These are phyloP conservation scores for Schizopygopsis pylzovi DNA, from an alignment of 2,797 vertebrate genomes.

Conservation along the genomic window DNA sequence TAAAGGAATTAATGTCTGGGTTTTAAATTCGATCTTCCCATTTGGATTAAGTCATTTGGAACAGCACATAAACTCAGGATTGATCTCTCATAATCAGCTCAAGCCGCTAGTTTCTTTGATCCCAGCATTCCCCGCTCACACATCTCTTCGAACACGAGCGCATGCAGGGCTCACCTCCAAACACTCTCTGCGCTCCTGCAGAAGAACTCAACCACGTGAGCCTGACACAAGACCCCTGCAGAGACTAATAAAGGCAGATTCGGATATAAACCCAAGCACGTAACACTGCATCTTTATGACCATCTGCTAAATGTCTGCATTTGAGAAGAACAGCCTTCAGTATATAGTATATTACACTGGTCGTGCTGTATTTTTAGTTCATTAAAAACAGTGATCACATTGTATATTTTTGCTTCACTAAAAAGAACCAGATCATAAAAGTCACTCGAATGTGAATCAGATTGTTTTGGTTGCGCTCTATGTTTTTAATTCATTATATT, in stretches of 20 bases:
- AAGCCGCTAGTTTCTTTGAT: slow-evolving; percentile 12
- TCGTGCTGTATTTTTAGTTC: neutral
- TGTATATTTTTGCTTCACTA: neutral
- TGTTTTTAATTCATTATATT: neutral
- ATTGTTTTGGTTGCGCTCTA: neutral
- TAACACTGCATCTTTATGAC: neutral
- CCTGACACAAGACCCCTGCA: slow-evolving; percentile 15
- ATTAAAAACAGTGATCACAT: neutral
- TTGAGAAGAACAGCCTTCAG: slow-evolving; percentile 1
- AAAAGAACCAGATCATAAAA: neutral
- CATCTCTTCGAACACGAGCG: neutral
- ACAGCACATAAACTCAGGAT: slow-evolving; percentile 10
- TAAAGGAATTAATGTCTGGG: neutral
- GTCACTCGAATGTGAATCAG: neutral
- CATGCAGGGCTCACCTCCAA: neutral
- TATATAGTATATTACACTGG: neutral
- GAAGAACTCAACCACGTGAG: slow-evolving; percentile 12
- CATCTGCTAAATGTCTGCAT: neutral
- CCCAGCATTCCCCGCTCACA: slow-evolving; percentile 21
- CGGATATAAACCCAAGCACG: slow-evolving; percentile 3
- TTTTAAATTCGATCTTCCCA: slow-evolving; percentile 3
- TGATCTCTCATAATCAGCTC: slow-evolving; percentile 30
- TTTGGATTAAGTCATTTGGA: slow-evolving; percentile 24
- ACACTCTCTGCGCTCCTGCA: neutral
- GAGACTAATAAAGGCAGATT: slow-evolving; percentile 13